phyloP scores from a whole-genome alignment of 53 echinoderm and acorn worm genomes.

The Apostichopus leukothele region DNA sequence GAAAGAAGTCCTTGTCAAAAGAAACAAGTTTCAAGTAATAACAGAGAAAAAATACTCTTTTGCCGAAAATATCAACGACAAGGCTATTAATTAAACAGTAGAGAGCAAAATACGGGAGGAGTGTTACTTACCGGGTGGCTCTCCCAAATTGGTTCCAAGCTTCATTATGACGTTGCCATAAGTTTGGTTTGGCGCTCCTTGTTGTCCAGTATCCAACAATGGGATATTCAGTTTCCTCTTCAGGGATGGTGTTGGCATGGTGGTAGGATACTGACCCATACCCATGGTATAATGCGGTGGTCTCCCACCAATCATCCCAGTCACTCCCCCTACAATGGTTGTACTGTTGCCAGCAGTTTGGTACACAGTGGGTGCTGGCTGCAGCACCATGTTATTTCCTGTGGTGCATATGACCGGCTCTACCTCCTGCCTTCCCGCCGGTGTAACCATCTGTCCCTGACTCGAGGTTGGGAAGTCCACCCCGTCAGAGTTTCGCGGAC shows the following conservation, averaged over 20 bases:
- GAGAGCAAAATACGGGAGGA: no score
- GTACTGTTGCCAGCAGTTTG: background rate
- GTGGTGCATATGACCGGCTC: background rate
- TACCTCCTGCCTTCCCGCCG: background rate
- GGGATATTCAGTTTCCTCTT: constrained; percentile 19
- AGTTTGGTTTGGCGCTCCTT: background rate
- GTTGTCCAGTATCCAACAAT: constrained; percentile 26
- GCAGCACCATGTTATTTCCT: background rate
- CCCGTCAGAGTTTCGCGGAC: background rate
- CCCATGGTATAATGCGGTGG: constrained; percentile 5
- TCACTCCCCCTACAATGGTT: constrained; percentile 9
- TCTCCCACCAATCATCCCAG: constrained; percentile 22
- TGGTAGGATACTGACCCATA: background rate
- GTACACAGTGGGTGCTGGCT: background rate
- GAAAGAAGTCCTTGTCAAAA: background rate
- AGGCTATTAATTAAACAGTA: no score
- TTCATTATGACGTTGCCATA: background rate
- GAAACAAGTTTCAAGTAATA: no score
- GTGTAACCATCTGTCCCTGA: background rate
- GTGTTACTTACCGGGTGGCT: background rate
- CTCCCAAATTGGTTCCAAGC: background rate
- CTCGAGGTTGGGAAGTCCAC: constrained; percentile 3
- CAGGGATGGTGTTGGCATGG: constrained; percentile 10
- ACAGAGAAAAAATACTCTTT: no score
- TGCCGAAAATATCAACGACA: no score